Evolutionary conservation across 2,113 vertebrate species (phyloP).

Genomic region (Cervus canadensis): DNA sequence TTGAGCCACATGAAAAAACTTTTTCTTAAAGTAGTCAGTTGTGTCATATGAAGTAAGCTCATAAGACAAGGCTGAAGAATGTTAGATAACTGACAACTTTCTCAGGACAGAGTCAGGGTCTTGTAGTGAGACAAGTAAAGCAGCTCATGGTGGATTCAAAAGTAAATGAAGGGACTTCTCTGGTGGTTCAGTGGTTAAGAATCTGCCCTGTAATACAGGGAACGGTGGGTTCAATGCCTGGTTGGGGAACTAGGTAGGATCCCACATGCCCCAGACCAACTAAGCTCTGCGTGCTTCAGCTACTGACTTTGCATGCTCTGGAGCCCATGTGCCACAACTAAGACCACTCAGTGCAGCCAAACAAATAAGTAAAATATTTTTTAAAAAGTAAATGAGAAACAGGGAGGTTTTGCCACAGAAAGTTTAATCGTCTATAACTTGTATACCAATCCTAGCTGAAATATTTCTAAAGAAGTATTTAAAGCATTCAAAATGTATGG

Average conservation of each 20-base stretch:
- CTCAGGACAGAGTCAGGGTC: not conserved
- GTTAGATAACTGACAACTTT: not conserved
- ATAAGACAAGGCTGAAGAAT: not conserved
- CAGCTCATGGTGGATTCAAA: not conserved
- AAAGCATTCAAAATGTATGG: not conserved
- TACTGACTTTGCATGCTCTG: not conserved
- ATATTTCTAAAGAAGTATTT: not conserved
- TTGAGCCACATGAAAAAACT: not conserved
- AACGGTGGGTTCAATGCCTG: not conserved
- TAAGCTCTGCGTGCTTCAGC: not conserved
- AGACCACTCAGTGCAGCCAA: not conserved
- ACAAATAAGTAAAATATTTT: not conserved
- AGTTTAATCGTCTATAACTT: not conserved
- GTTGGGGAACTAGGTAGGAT: not conserved
- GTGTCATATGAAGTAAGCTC: not conserved
- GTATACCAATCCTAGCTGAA: not conserved
- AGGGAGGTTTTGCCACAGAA: not conserved
- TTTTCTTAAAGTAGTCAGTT: not conserved
- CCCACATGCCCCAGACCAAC: not conserved
- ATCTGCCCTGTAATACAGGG: not conserved
- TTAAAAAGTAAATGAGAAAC: not conserved
- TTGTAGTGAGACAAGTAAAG: not conserved
- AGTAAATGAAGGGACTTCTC: not conserved
- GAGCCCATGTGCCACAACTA: not conserved
- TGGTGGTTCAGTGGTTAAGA: not conserved